Base-by-base conservation (phyloP, 2,113 vertebrate genomes). In the Noturus placidus region DNA sequence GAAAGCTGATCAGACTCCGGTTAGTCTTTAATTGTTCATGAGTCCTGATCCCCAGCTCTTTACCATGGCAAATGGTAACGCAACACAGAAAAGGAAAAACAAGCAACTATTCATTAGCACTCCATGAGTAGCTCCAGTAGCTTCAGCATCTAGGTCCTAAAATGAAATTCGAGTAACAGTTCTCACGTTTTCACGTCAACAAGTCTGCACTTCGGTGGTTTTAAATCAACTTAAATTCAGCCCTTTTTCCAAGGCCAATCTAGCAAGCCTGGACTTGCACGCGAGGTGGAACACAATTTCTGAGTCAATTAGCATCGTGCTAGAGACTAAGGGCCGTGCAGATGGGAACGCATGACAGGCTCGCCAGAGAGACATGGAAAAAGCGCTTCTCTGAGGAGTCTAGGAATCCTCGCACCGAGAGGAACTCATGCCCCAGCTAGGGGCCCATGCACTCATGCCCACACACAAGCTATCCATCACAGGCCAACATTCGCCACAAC, bases 381-480 rank as follows among this genome's bases (percentile, higher is more conserved):
- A 78, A 85, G 61, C 65, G 11, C 9, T 82, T 88, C 78, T 78
- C 82, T 82, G 46, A 87, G 78, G 87, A 78, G 69, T 69, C 52
- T 33, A 56, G 52, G 65, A 65, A 87, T 79, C 82, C 65, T 76
- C 61, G 38, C 52, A 82, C 46, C 59, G 35, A 77, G 30, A 42
- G 42, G 52, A 8, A 10, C 54, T 81, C 85, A 46, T 56, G 72
- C 78, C 52, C 84, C 65, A 72, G 35, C 78, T n/a, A n/a, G n/a
- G n/a, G n/a, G n/a, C n/a, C n/a, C n/a, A n/a, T n/a, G n/a, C n/a
- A n/a, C n/a, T n/a, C n/a, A n/a, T n/a, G n/a, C n/a, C n/a, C 33
- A 30, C 61, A 67, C 67, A 69, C 87, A 25, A 86, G 65, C 20
- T 82, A 91, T 91, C 87, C 82, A 86, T 91, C 87, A 89, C 80